phyloP scores from a whole-genome alignment of 2,888 invertebrate genomes.

The Cephonodes hylas region DNA sequence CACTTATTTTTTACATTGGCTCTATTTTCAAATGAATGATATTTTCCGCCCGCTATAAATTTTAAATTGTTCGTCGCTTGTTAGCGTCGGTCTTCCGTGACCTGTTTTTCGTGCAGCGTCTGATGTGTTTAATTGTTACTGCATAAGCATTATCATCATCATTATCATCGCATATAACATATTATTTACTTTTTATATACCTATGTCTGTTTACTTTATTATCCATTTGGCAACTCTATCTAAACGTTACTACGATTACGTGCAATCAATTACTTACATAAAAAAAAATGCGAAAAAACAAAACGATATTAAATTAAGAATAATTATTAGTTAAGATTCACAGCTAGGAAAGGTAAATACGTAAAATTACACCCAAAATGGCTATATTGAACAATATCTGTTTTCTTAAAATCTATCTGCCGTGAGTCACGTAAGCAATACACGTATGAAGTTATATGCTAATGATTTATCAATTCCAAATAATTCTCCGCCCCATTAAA shows the following conservation, averaged over 20 bases:
- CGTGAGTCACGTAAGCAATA: constrained; percentile 30
- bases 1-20: not conserved
- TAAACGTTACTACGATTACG: too few relatives aligned
- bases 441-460: not conserved
- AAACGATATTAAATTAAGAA: too few relatives aligned
- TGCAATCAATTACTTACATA: too few relatives aligned
- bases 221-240: too few relatives aligned
- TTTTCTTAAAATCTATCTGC: constrained; percentile 18
- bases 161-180: not conserved
- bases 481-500: not conserved
- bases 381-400: too few relatives aligned
- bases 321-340: too few relatives aligned
- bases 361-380: too few relatives aligned
- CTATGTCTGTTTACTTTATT: too few relatives aligned
- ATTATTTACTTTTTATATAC: not conserved
- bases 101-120: not conserved
- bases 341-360: too few relatives aligned
- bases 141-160: not conserved
- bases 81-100: not conserved
- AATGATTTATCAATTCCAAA: constrained; percentile 15
- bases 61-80: not conserved
- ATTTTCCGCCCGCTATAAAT: not conserved
- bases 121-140: not conserved
- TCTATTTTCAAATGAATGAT: not conserved
- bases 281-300: too few relatives aligned